Evolutionary conservation across 2,113 vertebrate genomes (phyloP).

Genomic region (Oxyura jamaicensis): DNA sequence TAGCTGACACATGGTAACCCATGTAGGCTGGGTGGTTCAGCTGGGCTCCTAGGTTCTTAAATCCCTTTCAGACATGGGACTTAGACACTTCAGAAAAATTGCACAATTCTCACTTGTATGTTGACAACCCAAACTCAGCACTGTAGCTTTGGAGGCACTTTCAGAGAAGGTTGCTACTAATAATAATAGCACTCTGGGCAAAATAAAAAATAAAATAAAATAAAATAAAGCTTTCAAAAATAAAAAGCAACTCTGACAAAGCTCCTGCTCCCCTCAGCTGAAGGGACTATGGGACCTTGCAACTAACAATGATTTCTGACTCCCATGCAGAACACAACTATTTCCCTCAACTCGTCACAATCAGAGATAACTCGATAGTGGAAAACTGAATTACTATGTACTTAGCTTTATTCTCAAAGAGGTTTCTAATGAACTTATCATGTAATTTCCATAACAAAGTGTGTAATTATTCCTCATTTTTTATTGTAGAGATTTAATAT

Average conservation of each 20-base stretch:
- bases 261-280: neutral
- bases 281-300: neutral
- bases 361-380: slow-evolving; percentile 12
- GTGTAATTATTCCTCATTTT: slow-evolving; percentile 53
- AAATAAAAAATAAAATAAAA: neutral
- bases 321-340: neutral
- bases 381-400: slow-evolving; percentile 43
- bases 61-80: neutral
- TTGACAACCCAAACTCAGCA: neutral
- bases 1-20: fast-evolving
- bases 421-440: slow-evolving; percentile 42
- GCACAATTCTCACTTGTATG: neutral
- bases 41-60: neutral
- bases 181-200: neutral
- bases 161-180: neutral
- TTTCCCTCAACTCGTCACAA: neutral
- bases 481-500: slow-evolving; percentile 48
- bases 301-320: neutral
- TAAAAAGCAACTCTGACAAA: neutral
- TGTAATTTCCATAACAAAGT: slow-evolving; percentile 56
- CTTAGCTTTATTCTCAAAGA: slow-evolving; percentile 45
- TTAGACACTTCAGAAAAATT: neutral
- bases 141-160: neutral
- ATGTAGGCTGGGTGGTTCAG: neutral
- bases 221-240: neutral